A percentile compares a stretch with the other conserved stretches of the same genome.
phyloP scores from a whole-genome alignment of 2,113 vertebrate genomes.

The Lampris incognitus region DNA sequence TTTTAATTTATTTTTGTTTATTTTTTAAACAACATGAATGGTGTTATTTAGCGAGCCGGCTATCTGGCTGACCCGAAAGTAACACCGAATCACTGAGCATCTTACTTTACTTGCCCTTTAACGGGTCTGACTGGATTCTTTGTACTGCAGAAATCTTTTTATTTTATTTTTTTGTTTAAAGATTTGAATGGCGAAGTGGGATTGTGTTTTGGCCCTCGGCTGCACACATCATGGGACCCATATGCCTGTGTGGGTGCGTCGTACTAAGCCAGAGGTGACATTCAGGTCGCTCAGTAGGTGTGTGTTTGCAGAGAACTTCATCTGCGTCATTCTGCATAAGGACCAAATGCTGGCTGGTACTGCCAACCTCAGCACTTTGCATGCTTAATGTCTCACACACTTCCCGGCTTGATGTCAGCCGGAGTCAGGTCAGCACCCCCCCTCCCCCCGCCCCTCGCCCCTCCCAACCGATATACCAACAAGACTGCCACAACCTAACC shows the following conservation, averaged over 20 bases:
- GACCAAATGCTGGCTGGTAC: slow-evolving; percentile 4
- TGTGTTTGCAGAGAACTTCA: background rate
- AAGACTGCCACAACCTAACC: too few species aligned
- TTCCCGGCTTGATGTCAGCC: background rate
- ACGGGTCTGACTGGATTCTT: too few species aligned
- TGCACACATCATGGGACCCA: slow-evolving; percentile 19
- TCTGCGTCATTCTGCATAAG: slow-evolving; percentile 25
- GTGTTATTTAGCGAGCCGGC: too few species aligned
- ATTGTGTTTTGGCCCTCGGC: slow-evolving; percentile 10
- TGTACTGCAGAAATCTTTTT: too few species aligned
- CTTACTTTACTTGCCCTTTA: background rate
- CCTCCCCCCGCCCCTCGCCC: too few species aligned
- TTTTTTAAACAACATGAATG: too few species aligned
- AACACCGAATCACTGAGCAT: too few species aligned
- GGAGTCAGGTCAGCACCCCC: background rate
- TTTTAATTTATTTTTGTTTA: too few species aligned
- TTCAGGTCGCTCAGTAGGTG: slow-evolving; percentile 19
- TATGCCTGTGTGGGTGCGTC: slow-evolving; percentile 5
- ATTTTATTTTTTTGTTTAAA: background rate
- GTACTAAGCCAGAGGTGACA: slow-evolving; percentile 44
- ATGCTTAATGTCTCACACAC: background rate
- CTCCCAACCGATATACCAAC: too few species aligned
- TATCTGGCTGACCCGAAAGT: too few species aligned
- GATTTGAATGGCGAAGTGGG: background rate
- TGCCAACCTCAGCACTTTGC: slow-evolving; percentile 9